Evolutionary conservation across 2,888 invertebrate genomes (phyloP), one percentile per base, ranked within the genome.

Genomic region (Platypus cylindrus): DNA sequence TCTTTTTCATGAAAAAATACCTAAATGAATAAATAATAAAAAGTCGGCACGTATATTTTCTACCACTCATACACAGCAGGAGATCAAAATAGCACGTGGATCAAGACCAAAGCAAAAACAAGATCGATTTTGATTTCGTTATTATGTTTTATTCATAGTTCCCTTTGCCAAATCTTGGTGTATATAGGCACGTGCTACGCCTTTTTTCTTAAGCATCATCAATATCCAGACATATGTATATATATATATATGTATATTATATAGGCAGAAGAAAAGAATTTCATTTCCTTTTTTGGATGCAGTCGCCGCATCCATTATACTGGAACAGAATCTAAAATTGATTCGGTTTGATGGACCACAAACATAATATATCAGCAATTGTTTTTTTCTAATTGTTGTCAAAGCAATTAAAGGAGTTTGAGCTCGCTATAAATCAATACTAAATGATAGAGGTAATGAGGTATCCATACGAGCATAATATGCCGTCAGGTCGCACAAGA

Each of bases 171-270:
- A 51, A 51, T 48, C 48, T 50, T 43, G 36, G 41, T 47, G 42
- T 45, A 46, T 50, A 51, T 49, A 50, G 49, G 46, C 52, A 51
- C 50, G 51, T 48, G 52, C 51, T 34, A 22, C 36, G 28, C 20
- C 23, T 37, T 41, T 41, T 40, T 41, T 37, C n/a, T n/a, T n/a
- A n/a, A n/a, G n/a, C n/a, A n/a, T n/a, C 32, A 11, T 33, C 15
- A 17, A 36, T 13, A 34, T 32, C 30, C 32, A 23, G 30, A 37
- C 41, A 32, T 37, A 37, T 35, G 37, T 40, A n/a, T n/a, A n/a
- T n/a, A n/a, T n/a, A n/a, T n/a, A n/a, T n/a, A n/a, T n/a, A n/a
- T n/a, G n/a, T n/a, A n/a, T n/a, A n/a, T n/a, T n/a, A n/a, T n/a
- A n/a, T n/a, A n/a, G n/a, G n/a, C n/a, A n/a, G n/a, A n/a, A n/a